phyloP scores from a whole-genome alignment of 2,113 vertebrate genomes.

The Ceratotherium simum region DNA sequence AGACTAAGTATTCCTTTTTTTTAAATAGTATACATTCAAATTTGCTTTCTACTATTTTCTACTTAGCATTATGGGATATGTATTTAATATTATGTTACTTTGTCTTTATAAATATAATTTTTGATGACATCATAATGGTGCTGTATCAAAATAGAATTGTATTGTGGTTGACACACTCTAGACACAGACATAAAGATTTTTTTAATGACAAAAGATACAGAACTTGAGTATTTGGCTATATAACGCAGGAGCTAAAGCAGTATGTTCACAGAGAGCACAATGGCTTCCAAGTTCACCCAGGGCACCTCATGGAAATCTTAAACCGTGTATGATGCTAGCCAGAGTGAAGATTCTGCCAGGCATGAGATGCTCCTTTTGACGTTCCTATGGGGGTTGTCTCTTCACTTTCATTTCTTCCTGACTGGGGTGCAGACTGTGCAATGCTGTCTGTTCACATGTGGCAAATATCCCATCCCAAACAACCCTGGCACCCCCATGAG shows the following conservation, averaged over 20 bases:
- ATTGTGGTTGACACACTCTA: not conserved
- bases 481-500: not conserved
- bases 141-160: not conserved
- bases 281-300: not conserved
- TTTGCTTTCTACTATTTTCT: not conserved
- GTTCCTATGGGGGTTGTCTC: not conserved
- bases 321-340: not conserved
- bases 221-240: not conserved
- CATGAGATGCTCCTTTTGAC: not conserved
- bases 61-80: not conserved
- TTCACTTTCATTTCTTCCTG: not conserved
- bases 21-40: not conserved
- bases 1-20: not conserved
- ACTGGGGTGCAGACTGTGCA: rapidly evolving
- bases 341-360: not conserved
- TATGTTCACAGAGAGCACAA: not conserved
- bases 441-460: not conserved
- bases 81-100: not conserved
- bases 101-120: not conserved
- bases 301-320: not conserved
- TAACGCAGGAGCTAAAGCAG: not conserved
- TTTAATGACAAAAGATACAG: not conserved
- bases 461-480: too few relatives aligned
- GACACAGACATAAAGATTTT: not conserved
- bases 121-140: not conserved